These are phyloP conservation scores for Ursus arctos DNA, from an alignment of 2,113 vertebrate genomes.

Conservation along the genomic window DNA sequence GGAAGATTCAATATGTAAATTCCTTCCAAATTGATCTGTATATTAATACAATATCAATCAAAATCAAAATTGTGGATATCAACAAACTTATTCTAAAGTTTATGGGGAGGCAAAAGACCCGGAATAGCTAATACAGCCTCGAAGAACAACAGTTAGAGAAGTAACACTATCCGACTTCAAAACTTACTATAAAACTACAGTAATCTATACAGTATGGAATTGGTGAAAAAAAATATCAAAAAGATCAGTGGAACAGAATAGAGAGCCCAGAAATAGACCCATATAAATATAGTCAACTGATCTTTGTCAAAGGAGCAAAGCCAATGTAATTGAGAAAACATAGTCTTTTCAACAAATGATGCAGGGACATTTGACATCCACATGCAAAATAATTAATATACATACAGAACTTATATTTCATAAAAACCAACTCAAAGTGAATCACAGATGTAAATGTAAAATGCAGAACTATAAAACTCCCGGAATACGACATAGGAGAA, in stretches of 20 bases:
- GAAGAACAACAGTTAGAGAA: neutral
- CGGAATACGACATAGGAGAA: neutral
- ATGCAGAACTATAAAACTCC: neutral
- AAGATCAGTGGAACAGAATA: neutral
- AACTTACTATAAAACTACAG: neutral
- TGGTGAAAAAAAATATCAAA: neutral
- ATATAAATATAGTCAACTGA: neutral
- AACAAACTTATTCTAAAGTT: neutral
- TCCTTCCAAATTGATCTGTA: neutral
- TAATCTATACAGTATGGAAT: neutral
- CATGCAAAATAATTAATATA: neutral
- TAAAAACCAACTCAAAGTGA: neutral
- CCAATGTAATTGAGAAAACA: neutral
- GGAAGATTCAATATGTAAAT: neutral
- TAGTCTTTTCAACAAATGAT: neutral
- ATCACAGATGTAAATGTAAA: neutral
- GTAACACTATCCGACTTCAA: neutral
- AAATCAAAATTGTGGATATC: neutral
- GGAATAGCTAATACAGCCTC: neutral
- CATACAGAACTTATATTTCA: neutral
- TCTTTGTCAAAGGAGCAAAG: neutral
- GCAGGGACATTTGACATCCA: neutral
- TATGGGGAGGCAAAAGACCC: neutral
- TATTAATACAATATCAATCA: neutral
- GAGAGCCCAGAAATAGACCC: neutral